Evolutionary conservation across 2,113 vertebrate genomes (phyloP), one percentile per base, ranked within the genome.

Genomic region (Chamaetylas fuelleborni): DNA sequence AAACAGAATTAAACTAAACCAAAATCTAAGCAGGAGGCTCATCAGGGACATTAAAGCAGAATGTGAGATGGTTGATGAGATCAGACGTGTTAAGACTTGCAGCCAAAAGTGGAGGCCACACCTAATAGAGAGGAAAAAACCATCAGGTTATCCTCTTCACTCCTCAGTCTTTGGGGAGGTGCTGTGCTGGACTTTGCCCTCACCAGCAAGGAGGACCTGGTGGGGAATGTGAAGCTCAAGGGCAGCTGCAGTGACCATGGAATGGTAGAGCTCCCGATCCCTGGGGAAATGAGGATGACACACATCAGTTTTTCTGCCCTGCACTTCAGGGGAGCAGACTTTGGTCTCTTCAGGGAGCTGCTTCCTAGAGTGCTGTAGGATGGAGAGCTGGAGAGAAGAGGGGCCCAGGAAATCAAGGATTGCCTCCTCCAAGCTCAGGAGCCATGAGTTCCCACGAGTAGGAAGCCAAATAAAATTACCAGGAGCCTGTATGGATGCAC

Each of bases 31-130:
- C 18, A 36, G 14, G 20, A 80, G 6, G 9, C 9, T 74, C 9
- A 26, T 3, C 24, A 28, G 12, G 13, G 10, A 26, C 8, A n/a
- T 56, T 34, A 54, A 77, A 76, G 14, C 8, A 45, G 29, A 60
- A 50, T 23, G 5, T 26, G 29, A 88, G 78, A 43, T 17, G 24
- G 5, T 12, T 33, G 64, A 51, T 43, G 9, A 86, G 70, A 88
- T 54, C 20, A 33, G n/a, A 38, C 53, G 50, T 1, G 0, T 64
- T 71, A 60, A 65, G 50, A 50, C 3, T 38, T 4, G 2, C 7
- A 43, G 6, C 8, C 47, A 33, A 9, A 2, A 6, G 14, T 14
- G 6, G 23, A 47, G 15, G 17, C 8, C 12, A 13, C 6, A 5
- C 5, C 15, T 40, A 18, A 31, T 1, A 47, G 12, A 33, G 25